Conservation (phyloP, 2,888 invertebrate species). For the Eugnorisma glareosa region DNA sequence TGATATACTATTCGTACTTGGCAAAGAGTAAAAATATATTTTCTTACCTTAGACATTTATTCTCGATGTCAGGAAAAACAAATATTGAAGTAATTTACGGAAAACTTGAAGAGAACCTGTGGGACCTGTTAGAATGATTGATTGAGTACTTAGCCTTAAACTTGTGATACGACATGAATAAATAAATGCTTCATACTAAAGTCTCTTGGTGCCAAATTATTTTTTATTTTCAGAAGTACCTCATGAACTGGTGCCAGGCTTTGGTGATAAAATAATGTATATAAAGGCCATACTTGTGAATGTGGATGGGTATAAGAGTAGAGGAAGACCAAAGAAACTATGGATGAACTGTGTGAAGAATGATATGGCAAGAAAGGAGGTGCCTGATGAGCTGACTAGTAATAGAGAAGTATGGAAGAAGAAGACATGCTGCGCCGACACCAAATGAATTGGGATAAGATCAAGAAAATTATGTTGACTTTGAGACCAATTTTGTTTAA, state of each 20-base stretch:
- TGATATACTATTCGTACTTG: neutral
- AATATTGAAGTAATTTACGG: constrained; percentile 50
- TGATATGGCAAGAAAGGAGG: too few species aligned
- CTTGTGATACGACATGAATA: constrained; percentile 32
- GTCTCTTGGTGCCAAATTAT: neutral
- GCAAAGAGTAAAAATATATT: neutral
- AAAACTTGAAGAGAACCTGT: constrained; percentile 41
- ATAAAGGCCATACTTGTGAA: neutral
- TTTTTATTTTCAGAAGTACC: neutral
- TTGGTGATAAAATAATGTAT: neutral
- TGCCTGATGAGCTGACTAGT: too few species aligned
- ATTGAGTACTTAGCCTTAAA: constrained; percentile 54
- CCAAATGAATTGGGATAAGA: too few species aligned
- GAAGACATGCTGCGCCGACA: too few species aligned
- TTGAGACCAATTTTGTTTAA: too few species aligned
- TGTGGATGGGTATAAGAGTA: too few species aligned
- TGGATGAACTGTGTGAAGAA: too few species aligned
- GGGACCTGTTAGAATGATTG: constrained; percentile 56
- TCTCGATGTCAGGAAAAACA: constrained; percentile 38
- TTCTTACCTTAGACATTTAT: neutral
- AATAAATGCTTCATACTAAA: constrained; percentile 17
- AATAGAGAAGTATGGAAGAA: too few species aligned
- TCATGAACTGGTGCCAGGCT: neutral
- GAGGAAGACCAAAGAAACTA: too few species aligned
- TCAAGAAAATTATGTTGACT: neutral